Evolutionary conservation across 2,113 vertebrate genomes (phyloP), one percentile per base, ranked within the genome.

Genomic region (Thunnus thynnus): DNA sequence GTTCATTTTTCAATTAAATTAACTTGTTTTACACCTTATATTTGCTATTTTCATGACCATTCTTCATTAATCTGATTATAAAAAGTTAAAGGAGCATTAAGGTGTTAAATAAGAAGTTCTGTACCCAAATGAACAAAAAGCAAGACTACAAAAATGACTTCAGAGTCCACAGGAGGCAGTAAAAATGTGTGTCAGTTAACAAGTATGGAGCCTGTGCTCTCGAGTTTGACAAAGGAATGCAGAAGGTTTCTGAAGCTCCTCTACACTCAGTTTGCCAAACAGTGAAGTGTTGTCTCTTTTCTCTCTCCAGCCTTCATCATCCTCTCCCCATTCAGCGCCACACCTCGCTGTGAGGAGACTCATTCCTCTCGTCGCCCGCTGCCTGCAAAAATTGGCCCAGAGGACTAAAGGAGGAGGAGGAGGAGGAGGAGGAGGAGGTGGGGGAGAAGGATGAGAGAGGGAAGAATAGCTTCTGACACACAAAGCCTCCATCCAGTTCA

Each of bases 261-360:
- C 83, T 58, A 48, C 60, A 32, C 74, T 71, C 44, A 30, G 32
- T 76, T 79, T 82, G 75, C 86, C 81, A 84, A 78, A 82, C 75
- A 73, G 56, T 72, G 72, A 75, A 80, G 81, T 55, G 73, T 74
- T 83, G 76, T 74, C 58, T 86, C 63, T 90, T 41, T 85, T 89
- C 77, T 87, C 62, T 85, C 85, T 81, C 80, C 85, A 83, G 74
- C 70, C 79, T 75, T 80, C 86, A 85, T 88, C 86, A 83, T 85
- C 86, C 54, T 84, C 87, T 76, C 73, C 70, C 76, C 82, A 76
- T 78, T 82, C 79, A 56, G 17, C 52, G 9, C 56, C 77, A 84
- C 81, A 77, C 78, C 83, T 89, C 76, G 76, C 87, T 86, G 87
- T 76, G 83, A 86, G 83, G 83, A 86, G 84, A 70, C 83, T 86